Evolutionary conservation across 2,888 invertebrate species (phyloP).

Genomic region (Diploptera punctata): DNA sequence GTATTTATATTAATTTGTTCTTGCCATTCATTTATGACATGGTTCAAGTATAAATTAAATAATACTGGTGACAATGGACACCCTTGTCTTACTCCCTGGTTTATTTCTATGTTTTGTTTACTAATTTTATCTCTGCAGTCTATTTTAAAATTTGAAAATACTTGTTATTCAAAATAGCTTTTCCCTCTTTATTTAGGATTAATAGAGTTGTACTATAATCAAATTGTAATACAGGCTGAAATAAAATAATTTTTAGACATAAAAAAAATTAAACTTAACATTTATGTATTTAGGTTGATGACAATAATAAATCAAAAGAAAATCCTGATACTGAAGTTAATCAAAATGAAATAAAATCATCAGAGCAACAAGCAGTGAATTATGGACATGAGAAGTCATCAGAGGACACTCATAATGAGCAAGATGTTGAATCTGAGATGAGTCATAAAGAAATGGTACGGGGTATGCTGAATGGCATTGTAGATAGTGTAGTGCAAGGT

Average conservation of each 20-base stretch:
- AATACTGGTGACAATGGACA: no score
- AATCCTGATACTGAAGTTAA: conserved; percentile 18
- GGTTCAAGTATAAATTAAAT: no score
- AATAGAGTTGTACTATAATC: no score
- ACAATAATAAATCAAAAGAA: conserved; percentile 43
- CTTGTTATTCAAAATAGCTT: no score
- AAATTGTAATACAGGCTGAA: no score
- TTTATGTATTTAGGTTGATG: conserved; percentile 49
- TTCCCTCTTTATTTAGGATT: no score
- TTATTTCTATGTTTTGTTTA: no score
- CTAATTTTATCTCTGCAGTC: no score
- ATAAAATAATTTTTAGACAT: not conserved
- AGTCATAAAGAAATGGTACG: conserved; percentile 50
- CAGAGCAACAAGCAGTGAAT: conserved; percentile 30
- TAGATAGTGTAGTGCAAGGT: conserved; percentile 51
- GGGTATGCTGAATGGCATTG: conserved; percentile 54
- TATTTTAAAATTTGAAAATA: no score
- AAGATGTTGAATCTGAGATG: conserved; percentile 33
- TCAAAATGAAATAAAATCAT: conserved; percentile 16
- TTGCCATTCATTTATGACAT: no score
- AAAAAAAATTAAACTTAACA: not conserved
- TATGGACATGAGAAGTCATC: conserved; percentile 56
- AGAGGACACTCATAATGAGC: conserved; percentile 47
- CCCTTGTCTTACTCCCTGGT: no score
- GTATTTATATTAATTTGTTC: no score